Evolutionary conservation across 37 sponge, comb jelly and placozoan species (phyloP).

Genomic region (Theonella swinhoei): DNA sequence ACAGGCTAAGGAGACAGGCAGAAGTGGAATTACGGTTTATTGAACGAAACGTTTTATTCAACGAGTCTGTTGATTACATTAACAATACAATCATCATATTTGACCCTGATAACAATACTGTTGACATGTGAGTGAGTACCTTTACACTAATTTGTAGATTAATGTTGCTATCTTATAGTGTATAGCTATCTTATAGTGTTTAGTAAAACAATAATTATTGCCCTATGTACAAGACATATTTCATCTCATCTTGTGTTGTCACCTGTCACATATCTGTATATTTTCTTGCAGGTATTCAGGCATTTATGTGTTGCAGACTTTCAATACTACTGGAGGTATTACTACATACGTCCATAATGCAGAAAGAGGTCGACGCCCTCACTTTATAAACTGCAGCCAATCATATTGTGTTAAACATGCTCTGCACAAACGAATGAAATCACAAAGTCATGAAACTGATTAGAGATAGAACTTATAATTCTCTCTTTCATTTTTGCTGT

Average conservation of each 20-base stretch:
- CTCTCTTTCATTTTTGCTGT: not conserved
- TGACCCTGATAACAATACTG: not conserved
- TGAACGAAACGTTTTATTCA: not conserved
- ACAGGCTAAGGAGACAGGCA: not conserved
- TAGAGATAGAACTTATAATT: too few relatives aligned
- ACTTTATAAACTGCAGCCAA: too few relatives aligned
- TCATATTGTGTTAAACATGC: not conserved
- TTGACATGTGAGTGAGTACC: not conserved
- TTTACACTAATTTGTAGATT: too few relatives aligned
- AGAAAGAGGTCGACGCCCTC: not conserved
- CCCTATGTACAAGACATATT: too few relatives aligned
- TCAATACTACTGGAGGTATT: conserved; percentile 11
- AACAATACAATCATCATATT: not conserved
- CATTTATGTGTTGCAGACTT: conserved; percentile 2
- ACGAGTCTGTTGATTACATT: not conserved
- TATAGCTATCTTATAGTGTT: too few relatives aligned
- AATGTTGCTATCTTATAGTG: too few relatives aligned
- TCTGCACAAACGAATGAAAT: too few relatives aligned
- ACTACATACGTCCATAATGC: not conserved
- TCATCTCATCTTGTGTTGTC: too few relatives aligned
- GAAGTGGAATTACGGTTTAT: not conserved
- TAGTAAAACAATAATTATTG: too few relatives aligned
- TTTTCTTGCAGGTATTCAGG: not conserved
- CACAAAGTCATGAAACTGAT: too few relatives aligned
- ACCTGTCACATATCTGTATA: too few relatives aligned